Evolutionary conservation across 2,888 invertebrate species (phyloP), one percentile per base, ranked within the genome.

Genomic region (Drosophila ustulata): DNA sequence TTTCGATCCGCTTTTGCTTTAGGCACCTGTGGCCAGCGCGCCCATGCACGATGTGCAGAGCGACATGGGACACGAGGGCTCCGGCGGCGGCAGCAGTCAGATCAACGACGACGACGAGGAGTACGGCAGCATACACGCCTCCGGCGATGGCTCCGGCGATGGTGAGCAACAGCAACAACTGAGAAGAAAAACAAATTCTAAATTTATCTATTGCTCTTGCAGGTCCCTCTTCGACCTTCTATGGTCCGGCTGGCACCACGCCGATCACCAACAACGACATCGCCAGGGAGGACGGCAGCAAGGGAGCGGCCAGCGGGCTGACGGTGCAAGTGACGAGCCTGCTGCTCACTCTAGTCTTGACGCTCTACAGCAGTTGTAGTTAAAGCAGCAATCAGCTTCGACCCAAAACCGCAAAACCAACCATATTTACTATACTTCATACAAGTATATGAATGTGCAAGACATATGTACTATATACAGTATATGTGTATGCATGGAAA

Each of bases 51-150:
- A 92, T 62, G 91, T 92, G 69, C 92, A 92, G 80, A 91, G 91
- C 69, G 92, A 92, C 73, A 92, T 92, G 92, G 92, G 92, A 43
- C 90, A 89, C 37, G 92, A 92, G 70, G 92, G 92, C 26, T 92
- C 92, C 37, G 85, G 81, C 5, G 88, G 71, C 8, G 84, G 68
- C 6, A 69, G 67, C 4, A 63, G 57, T 3, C 89, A 87, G 34
- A 84, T 84, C 28, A 83, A 85, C 73, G 90, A 90, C 50, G 91
- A 92, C 53, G 92, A 92, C 71, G 92, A 92, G 72, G 92, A 92
- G 66, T 89, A 90, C 39, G 80, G 88, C 72, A 81, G 70, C 71
- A 75, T 90, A 46, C 89, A 91, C 55, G 92, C 91, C 53, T 92
- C 92, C 23, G 90, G 91, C 55, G 91, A 92, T 79, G 92, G 92